Base-by-base conservation (phyloP, 2,113 vertebrate species). In the Agapornis roseicollis region DNA sequence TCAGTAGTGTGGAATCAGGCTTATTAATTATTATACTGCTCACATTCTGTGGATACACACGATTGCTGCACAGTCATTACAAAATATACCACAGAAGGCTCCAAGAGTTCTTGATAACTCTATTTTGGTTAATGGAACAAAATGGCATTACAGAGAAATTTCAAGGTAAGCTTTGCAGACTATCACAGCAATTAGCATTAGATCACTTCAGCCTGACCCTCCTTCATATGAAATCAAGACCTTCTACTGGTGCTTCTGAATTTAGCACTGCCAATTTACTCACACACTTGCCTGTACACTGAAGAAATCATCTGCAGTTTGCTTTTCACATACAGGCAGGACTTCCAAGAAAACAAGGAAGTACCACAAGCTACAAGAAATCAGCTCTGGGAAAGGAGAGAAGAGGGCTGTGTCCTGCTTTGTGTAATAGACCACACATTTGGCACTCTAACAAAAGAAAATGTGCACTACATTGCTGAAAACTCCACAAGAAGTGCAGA, bases 111-210 rank as follows among this genome's bases (percentile, higher is more conserved):
- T n/a, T 60, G 63, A 80, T 52, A 77, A 83, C 69, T 92, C 79
- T n/a, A 81, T 93, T 86, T 89, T 60, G 28, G 61, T 56, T 89
- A 80, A 78, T 74, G 76, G 72, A 96, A 90, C 60, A 84, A 96
- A 96, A 92, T 49, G 22, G 17, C 28, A 55, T 90, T 74, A n/a
- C 63, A 52, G 52, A 90, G 76, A 95, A 94, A 94, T 93, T 88
- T 96, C 88, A 90, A 87, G 88, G 47, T 81, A 74, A 70, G 47
- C 65, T 55, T 68, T 49, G 35, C 39, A 68, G 37, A 35, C 6
- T 56, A 52, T 71, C 31, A 71, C 35, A 79, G 28, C 61, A 95
- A 90, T 92, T 94, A 88, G 47, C 24, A 50, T 0, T 6, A 61
- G 80, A 81, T 92, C 55, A 41, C 37, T 83, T 93, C 72, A 91